Evolutionary conservation across 1,140 invertebrate genomes (phyloP).

Genomic region (Heliconius melpomene): DNA sequence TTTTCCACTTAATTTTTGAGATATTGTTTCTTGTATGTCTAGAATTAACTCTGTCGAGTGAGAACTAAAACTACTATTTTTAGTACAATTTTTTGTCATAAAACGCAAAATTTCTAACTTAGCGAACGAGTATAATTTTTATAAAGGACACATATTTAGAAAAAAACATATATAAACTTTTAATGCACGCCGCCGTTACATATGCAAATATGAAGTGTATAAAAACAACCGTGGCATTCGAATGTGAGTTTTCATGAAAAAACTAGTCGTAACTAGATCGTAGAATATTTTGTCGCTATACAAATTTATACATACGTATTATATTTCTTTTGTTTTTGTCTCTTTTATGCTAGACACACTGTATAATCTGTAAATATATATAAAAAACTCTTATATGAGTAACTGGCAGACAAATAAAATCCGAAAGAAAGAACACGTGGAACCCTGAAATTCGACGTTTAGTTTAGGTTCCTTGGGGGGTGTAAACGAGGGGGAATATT

Average conservation of each 20-base stretch:
- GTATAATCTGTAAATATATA: no score
- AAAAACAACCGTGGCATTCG: slow-evolving; percentile 5
- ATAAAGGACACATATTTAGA: background rate
- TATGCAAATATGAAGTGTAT: slow-evolving; percentile 1
- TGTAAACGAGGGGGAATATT: no score
- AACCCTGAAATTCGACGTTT: no score
- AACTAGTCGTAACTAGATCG: background rate
- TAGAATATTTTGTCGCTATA: background rate
- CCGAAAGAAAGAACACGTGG: no score
- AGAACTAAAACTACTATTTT: background rate
- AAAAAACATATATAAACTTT: background rate
- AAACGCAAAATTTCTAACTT: background rate
- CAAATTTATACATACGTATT: background rate
- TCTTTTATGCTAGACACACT: no score
- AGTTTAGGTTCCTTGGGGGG: no score
- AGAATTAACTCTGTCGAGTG: no score
- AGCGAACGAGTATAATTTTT: background rate
- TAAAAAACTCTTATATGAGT: no score
- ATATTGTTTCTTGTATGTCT: no score
- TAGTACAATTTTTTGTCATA: background rate
- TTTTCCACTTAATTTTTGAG: no score
- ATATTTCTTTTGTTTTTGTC: no score
- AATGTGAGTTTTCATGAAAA: background rate
- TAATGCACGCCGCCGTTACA: slow-evolving; percentile 12
- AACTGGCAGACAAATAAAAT: no score